These are phyloP conservation scores for Acanthococcus lagerstroemiae DNA, from an alignment of 2,888 invertebrate species.

Conservation along the genomic window DNA sequence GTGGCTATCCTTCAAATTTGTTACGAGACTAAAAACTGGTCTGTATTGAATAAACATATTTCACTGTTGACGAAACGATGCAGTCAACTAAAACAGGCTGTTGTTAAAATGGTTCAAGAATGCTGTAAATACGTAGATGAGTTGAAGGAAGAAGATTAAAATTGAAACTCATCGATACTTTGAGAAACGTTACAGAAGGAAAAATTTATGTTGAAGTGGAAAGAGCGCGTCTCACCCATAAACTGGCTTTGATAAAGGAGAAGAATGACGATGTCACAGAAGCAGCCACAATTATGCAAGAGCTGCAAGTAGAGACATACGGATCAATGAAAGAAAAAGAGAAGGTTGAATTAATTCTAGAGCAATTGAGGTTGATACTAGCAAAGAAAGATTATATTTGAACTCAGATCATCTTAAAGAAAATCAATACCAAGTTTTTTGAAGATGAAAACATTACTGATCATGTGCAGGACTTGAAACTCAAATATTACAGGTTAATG, in stretches of 20 bases:
- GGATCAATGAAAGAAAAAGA: slow-evolving; percentile 98
- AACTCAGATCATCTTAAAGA: slow-evolving; percentile 97
- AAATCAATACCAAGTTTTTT: slow-evolving; percentile 94
- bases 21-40: slow-evolving; percentile 84
- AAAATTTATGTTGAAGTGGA: slow-evolving; percentile 99
- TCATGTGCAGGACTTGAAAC: slow-evolving; percentile 47
- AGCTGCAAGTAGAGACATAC: slow-evolving; percentile 93
- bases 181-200: slow-evolving; percentile 90
- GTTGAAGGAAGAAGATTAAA: slow-evolving; percentile 82
- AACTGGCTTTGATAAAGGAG: slow-evolving; percentile 73
- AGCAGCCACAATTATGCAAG: slow-evolving; percentile 89
- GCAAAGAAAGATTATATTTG: slow-evolving; percentile 92
- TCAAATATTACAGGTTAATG: slow-evolving; percentile 71
- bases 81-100: slow-evolving; percentile 92
- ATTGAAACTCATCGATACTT: slow-evolving; percentile 89
- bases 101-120: slow-evolving; percentile 94
- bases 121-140: slow-evolving; percentile 87
- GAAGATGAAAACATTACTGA: slow-evolving; percentile 68
- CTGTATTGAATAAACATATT: slow-evolving; percentile 86
- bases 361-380: slow-evolving; percentile 95
- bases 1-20: slow-evolving; percentile 88
- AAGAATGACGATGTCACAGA: slow-evolving; percentile 72
- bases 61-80: slow-evolving; percentile 81
- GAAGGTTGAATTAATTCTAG: slow-evolving; percentile 88
- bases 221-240: slow-evolving; percentile 87